These are phyloP conservation scores for Scortum barcoo DNA, from an alignment of 2,113 vertebrate genomes.

Conservation along the genomic window DNA sequence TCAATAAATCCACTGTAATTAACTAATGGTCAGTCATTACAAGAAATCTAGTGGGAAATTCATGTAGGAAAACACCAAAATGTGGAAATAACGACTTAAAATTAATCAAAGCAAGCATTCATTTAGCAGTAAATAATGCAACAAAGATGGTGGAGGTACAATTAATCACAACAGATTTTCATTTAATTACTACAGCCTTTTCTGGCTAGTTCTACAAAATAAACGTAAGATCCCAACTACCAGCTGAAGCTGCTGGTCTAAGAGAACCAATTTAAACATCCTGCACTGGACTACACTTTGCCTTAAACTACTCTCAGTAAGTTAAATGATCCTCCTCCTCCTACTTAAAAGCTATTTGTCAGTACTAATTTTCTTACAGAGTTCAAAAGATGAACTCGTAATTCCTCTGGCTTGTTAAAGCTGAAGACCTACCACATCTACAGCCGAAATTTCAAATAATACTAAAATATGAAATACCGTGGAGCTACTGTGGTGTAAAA, in stretches of 20 bases:
- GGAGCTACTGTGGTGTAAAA: background rate
- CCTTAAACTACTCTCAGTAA: background rate
- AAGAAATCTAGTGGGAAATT: too few species aligned
- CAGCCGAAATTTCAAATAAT: slow-evolving; percentile 1
- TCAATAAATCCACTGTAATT: background rate
- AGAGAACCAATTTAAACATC: background rate
- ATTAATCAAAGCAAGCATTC: background rate
- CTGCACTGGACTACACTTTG: background rate
- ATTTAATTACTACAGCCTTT: background rate
- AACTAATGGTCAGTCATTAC: background rate
- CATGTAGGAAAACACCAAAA: background rate
- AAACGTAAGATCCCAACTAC: background rate
- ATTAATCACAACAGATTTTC: background rate
- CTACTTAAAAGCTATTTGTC: background rate
- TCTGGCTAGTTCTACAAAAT: background rate
- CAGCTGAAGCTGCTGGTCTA: background rate
- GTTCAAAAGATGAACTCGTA: background rate
- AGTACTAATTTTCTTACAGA: background rate
- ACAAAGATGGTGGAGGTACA: background rate
- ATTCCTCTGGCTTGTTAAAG: background rate
- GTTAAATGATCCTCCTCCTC: background rate
- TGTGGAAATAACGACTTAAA: background rate
- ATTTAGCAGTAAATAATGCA: background rate
- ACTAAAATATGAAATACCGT: background rate
- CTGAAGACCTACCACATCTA: background rate